Evolutionary conservation across 1,140 invertebrate genomes (phyloP).

Genomic region (Drosophila sechellia): DNA sequence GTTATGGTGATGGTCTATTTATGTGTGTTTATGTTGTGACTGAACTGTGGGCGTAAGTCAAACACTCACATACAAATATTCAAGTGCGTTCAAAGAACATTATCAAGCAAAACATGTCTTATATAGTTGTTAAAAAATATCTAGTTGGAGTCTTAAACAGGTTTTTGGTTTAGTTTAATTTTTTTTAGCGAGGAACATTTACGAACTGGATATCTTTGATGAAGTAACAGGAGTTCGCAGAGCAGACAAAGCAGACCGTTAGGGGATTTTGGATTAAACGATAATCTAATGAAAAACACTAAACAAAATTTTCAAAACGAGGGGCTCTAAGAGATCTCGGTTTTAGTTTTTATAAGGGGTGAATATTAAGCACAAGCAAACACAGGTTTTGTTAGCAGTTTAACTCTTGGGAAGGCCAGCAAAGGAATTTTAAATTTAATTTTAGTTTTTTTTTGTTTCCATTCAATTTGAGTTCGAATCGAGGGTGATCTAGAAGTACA

Average conservation of each 20-base stretch:
- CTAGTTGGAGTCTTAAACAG: constrained; percentile 13
- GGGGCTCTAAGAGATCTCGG: constrained; percentile 26
- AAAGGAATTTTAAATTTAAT: constrained; percentile 8
- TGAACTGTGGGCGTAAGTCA: constrained; percentile 29
- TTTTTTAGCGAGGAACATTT: constrained; percentile 15
- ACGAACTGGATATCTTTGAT: constrained; percentile 18
- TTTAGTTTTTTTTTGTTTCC: background rate
- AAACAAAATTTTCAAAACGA: constrained; percentile 17
- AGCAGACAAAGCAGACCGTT: constrained; percentile 42
- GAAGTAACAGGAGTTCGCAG: constrained; percentile 15
- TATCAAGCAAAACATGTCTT: constrained; percentile 49
- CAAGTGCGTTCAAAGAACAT: constrained; percentile 42
- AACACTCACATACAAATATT: constrained; percentile 35
- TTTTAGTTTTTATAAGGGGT: constrained; percentile 7
- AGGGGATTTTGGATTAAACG: constrained; percentile 10
- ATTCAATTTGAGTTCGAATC: constrained; percentile 27
- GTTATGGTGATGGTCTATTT: constrained; percentile 37
- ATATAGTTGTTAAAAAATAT: constrained; percentile 30
- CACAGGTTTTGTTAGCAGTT: constrained; percentile 17
- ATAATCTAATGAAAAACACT: constrained; percentile 34
- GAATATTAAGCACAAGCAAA: constrained; percentile 32
- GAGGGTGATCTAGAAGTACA: constrained; percentile 39
- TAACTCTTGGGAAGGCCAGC: constrained; percentile 15
- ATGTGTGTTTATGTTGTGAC: constrained; percentile 28
- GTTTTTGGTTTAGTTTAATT: constrained; percentile 8